Evolutionary conservation across 2,888 invertebrate genomes (phyloP).

Genomic region (Choristoneura rosaceana): DNA sequence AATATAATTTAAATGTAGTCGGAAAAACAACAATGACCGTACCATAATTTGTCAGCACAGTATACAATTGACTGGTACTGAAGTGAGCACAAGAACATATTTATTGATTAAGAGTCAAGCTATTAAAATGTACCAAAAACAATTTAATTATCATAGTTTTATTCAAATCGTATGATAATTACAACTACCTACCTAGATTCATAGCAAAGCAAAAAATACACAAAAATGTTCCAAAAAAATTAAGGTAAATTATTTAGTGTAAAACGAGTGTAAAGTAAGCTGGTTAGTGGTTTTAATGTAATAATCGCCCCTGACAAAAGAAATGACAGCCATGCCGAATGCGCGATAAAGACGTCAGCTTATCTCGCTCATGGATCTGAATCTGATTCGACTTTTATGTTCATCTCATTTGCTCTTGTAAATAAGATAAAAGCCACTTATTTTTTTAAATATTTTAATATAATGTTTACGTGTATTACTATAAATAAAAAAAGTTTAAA

Average conservation of each 20-base stretch:
- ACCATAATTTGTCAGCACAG: neutral
- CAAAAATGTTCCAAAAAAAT: no score
- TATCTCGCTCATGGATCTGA: constrained; percentile 51
- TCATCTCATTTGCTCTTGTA: constrained; percentile 23
- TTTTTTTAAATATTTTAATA: neutral
- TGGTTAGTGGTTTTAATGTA: neutral
- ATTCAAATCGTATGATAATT: no score
- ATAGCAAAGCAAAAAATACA: no score
- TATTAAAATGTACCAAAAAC: no score
- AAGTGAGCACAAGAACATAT: no score
- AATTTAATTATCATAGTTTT: no score
- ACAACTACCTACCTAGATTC: no score
- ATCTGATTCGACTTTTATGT: constrained; percentile 48
- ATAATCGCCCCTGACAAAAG: constrained; percentile 2
- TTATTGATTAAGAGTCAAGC: no score
- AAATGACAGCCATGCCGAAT: constrained; percentile 16
- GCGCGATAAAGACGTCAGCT: constrained; percentile 40
- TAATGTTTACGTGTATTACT: neutral
- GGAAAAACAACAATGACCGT: neutral
- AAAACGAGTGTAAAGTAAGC: constrained; percentile 16
- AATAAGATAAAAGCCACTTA: constrained; percentile 9
- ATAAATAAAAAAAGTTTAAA: constrained; percentile 6
- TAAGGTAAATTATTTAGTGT: neutral
- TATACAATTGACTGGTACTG: neutral
- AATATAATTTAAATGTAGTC: neutral